Conservation (phyloP, 2,888 invertebrate genomes). For the Pseudococcus longispinus region DNA sequence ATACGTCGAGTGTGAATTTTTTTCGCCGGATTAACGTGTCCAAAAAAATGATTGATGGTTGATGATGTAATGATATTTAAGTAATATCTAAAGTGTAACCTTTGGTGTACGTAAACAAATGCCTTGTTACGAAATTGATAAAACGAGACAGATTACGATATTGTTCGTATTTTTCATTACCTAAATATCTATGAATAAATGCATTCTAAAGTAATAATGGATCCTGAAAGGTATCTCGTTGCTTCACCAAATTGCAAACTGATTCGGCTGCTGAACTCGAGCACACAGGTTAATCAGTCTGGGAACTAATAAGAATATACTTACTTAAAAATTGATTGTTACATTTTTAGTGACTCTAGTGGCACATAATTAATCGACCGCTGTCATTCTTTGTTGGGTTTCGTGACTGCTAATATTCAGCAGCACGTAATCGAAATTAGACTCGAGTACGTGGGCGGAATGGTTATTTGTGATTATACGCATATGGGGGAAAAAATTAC, state of each 20-base stretch:
- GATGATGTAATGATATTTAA: background rate
- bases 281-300: background rate
- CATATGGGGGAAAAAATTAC: background rate
- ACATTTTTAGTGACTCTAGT: background rate
- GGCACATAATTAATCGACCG: conserved; percentile 40
- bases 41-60: conserved; percentile 3
- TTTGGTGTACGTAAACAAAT: conserved; percentile 7
- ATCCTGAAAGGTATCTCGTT: background rate
- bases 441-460: conserved; percentile 28
- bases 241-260: no score
- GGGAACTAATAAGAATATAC: background rate
- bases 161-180: background rate
- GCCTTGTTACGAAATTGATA: background rate
- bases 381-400: conserved; percentile 13
- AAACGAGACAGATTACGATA: background rate
- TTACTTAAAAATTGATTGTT: conserved; percentile 30
- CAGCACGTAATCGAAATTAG: conserved; percentile 29
- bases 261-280: no score
- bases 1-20: background rate
- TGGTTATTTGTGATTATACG: conserved; percentile 23
- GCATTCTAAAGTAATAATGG: background rate
- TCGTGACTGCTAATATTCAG: conserved; percentile 8
- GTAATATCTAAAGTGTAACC: background rate
- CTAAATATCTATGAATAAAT: background rate
- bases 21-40: background rate